Evolutionary conservation across 2,888 invertebrate genomes (phyloP), one percentile per base, ranked within the genome.

Genomic region (Agrilus biguttatus): DNA sequence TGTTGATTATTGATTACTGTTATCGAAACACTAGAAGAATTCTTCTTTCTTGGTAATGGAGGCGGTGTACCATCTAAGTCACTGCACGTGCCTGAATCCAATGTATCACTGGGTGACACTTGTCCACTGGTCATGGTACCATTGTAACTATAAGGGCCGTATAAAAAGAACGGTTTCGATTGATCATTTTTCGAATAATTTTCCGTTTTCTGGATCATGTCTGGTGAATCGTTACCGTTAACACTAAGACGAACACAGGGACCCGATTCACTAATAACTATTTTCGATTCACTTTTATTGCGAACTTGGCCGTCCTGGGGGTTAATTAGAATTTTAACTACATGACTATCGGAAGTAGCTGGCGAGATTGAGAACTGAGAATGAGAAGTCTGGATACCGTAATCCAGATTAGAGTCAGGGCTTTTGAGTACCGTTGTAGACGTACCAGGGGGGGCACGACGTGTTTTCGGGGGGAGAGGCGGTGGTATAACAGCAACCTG

Each of bases 1-100:
- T 69, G 68, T 60, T 71, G 69, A 41, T 69, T 66, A 53, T 69
- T 69, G 56, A 73, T 75, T 58, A 73, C 67, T 46, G 74, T 75
- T 48, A 74, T 74, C 48, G 71, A 73, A 45, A 75, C 72, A 36
- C 62, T 57, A n/a, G 47, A 34, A 10, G 52, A 52, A 33, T 68
- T 71, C 60, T 78, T 80, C 68, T 80, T 80, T 53, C 77, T 77
- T 14, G 77, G 73, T 48, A 79, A 67, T 2, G 81, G 80, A 5
- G 77, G 75, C 42, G 83, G 80, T 17, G 80, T 81, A 35, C 78
- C 77, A 55, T 87, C 86, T 54, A 86, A 70, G 65, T 87, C 87
- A 61, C 85, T 86, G 66, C 87, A 85, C 33, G 86, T 87, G 37
- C 87, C 87, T 45, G 86, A 87, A 65, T 87, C 87, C 48, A 86